Evolutionary conservation across 2,888 invertebrate genomes (phyloP), one percentile per base, ranked within the genome.

Genomic region (Shargacucullia verbasci): DNA sequence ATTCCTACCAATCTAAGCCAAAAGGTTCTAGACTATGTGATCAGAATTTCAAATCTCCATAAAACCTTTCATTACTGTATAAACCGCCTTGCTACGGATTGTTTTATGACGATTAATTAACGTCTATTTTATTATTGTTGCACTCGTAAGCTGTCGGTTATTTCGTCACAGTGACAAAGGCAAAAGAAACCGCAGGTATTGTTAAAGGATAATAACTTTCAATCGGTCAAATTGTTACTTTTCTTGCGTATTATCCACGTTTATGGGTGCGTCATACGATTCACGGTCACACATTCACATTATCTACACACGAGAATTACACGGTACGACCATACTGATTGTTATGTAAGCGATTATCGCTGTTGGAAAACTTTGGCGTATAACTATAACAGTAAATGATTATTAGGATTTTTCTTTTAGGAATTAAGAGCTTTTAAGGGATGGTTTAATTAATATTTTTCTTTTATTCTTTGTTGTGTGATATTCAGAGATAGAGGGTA

Each of bases 281-380:
- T 77, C 75, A 74, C 61, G 68, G 77, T 59, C 77, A 64, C 59
- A 63, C 57, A 57, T 53, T 37, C 41, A 37, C 53, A 64, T 66
- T 69, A 66, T 71, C 61, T 61, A 61, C 61, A 64, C 53, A 62
- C 40, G 45, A 48, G 55, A 59, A 59, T 60, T 55, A 68, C 58
- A 46, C 27, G 54, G 37, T 40, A 52, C 53, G 31, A 35, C 46
- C 40, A 56, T 59, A 55, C 55, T 47, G 45, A 60, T 59, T 59
- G 43, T 76, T 73, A 63, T 56, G 54, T 66, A 66, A 73, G 55
- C 48, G 25, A 12, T 58, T 65, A 73, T 56, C 47, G 52, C 25
- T 50, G 47, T 34, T 45, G 43, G 47, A 33, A 66, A 68, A 60
- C 66, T 60, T 58, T 31, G 13, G 4, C 33, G 33, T 60, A 20